Evolutionary conservation across 2,113 vertebrate species (phyloP).

Genomic region (Paedocypris sp.): DNA sequence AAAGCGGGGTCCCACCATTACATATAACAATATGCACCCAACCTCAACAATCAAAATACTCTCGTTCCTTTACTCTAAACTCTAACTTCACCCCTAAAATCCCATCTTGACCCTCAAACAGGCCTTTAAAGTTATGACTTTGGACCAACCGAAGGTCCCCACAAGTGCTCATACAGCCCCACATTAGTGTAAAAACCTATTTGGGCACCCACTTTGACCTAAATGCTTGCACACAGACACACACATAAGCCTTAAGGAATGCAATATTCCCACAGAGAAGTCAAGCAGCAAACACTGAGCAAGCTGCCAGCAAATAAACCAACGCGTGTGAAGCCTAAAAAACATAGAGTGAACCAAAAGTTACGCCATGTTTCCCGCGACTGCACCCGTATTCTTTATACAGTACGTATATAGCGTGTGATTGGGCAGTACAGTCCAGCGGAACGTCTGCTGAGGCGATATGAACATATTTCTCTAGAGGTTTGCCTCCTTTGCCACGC

Average conservation of each 20-base stretch:
- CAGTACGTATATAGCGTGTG: slow-evolving; percentile 30
- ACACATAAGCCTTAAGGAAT: slow-evolving; percentile 14
- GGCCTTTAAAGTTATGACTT: no score
- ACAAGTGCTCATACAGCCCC: no score
- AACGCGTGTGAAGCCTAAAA: background rate
- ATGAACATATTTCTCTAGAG: slow-evolving; percentile 31
- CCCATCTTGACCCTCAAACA: no score
- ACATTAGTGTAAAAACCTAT: no score
- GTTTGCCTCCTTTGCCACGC: slow-evolving; percentile 21
- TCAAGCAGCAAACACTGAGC: slow-evolving; percentile 6
- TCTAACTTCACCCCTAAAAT: no score
- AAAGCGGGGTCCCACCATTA: no score
- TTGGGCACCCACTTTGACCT: no score
- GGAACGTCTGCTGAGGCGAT: slow-evolving; percentile 11
- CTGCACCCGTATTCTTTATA: slow-evolving; percentile 33
- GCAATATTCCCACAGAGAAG: background rate
- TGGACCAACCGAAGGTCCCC: no score
- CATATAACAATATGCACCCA: no score
- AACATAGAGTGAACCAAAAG: slow-evolving; percentile 15
- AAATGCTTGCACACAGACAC: no score
- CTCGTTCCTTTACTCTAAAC: no score
- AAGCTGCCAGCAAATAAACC: slow-evolving; percentile 12
- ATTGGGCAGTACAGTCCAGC: slow-evolving; percentile 1
- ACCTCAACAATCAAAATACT: no score
- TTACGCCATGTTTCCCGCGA: slow-evolving; percentile 11